Evolutionary conservation across 2,888 invertebrate genomes (phyloP), one percentile per base, ranked within the genome.

Genomic region (Meiosimyza decipiens): DNA sequence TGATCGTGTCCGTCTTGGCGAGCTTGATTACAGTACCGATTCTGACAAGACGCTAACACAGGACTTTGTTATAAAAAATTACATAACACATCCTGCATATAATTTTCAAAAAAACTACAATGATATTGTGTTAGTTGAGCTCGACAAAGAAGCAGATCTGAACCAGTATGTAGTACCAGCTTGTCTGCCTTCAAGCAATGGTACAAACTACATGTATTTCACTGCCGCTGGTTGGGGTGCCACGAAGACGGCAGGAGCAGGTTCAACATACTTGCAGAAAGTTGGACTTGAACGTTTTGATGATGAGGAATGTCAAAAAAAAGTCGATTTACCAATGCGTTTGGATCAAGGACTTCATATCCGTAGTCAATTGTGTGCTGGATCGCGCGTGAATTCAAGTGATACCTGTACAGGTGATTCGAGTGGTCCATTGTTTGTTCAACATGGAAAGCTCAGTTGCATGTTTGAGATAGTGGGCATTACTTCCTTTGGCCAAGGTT

Each of bases 371-470:
- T 79, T 91, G 47, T 91, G 91, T 77, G 90, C 90, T 2, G 90
- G 91, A 7, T 87, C 88, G 0, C 79, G 77, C 12, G 77, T 78
- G 2, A 81, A 83, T 70, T 77, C 75, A 0, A 86, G 85, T 51
- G 91, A 91, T 75, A 90, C 90, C 0, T 91, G 91, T 69, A 79
- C 80, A 88, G 91, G 92, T 11, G 92, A 92, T 84, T 91, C 91
- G 11, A 92, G 93, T n/a, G 91, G 92, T 2, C 92, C 92, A 1
- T 82, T 93, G 28, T 87, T 87, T 63, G 80, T 89, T 0, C 82
- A 82, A 63, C 85, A 84, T 78, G 79, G 83, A 2, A 22, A 55
- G 3, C 79, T 80, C 67, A 74, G 80, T 6, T 90, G 90, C 75
- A 83, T 89, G 79, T 88, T 88, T 76, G 85, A 86, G 60, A 78